These are phyloP conservation scores for Peromyscus californicus DNA, from an alignment of 2,113 vertebrate species.

Conservation along the genomic window DNA sequence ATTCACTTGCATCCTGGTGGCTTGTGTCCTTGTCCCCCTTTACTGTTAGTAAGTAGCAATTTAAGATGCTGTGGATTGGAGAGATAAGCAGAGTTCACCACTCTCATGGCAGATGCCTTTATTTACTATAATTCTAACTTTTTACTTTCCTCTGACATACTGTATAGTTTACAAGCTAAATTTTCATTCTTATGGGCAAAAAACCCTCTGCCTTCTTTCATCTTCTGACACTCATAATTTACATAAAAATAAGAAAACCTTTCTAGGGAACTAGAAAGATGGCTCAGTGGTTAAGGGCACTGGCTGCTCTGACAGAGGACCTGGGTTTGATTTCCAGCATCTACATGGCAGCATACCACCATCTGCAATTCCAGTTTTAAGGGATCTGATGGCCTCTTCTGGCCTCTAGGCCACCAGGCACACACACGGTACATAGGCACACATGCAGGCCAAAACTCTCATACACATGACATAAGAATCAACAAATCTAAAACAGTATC, in stretches of 20 bases:
- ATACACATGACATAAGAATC: background rate
- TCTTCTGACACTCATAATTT: background rate
- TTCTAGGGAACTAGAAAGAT: background rate
- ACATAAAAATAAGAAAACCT: background rate
- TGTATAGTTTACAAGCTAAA: background rate
- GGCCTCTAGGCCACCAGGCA: background rate
- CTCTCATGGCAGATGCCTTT: background rate
- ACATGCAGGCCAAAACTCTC: background rate
- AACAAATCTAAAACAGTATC: background rate
- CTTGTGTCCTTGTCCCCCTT: constrained; percentile 57
- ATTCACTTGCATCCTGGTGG: constrained; percentile 44
- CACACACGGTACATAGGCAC: background rate
- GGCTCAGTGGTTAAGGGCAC: background rate
- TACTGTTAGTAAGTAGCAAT: constrained; percentile 7
- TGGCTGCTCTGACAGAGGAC: background rate
- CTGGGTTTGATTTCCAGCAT: background rate
- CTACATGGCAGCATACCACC: background rate
- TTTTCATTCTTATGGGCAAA: background rate
- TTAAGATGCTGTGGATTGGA: background rate
- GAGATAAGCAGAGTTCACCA: background rate
- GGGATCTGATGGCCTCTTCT: background rate
- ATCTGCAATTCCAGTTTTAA: background rate
- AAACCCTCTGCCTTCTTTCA: background rate
- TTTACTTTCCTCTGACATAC: background rate
- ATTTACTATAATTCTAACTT: background rate